Evolutionary conservation across 2,797 vertebrate genomes (phyloP).

Genomic region (Myripristis jacobus): DNA sequence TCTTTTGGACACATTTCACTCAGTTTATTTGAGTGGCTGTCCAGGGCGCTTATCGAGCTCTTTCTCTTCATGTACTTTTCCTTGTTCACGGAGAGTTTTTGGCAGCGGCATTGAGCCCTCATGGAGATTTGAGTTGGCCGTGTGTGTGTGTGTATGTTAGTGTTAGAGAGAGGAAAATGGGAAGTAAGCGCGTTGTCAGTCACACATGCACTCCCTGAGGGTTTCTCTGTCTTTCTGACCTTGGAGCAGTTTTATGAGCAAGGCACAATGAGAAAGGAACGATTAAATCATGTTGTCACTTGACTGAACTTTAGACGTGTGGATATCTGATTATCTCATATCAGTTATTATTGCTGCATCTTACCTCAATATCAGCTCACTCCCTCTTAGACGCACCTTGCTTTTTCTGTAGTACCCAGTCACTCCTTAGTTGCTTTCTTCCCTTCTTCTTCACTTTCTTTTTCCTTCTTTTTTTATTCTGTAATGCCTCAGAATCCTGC

Average conservation of each 20-base stretch:
- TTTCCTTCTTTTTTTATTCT: slow-evolving; percentile 9
- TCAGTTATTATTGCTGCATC: neutral
- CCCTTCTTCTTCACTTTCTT: neutral
- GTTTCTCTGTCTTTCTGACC: slow-evolving; percentile 31
- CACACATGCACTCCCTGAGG: neutral
- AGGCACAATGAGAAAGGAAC: slow-evolving; percentile 1
- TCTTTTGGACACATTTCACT: neutral
- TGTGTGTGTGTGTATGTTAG: no score
- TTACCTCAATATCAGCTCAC: neutral
- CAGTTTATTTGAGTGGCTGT: slow-evolving; percentile 6
- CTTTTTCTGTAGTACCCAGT: neutral
- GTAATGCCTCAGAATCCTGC: slow-evolving; percentile 36
- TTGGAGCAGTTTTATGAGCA: slow-evolving; percentile 36
- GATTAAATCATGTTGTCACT: slow-evolving; percentile 6
- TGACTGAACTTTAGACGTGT: slow-evolving; percentile 25
- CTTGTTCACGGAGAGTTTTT: slow-evolving; percentile 13
- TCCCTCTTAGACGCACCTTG: neutral
- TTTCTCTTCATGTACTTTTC: slow-evolving; percentile 21
- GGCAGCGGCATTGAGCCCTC: slow-evolving; percentile 1
- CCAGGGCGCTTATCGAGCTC: slow-evolving; percentile 14
- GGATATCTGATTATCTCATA: slow-evolving; percentile 10
- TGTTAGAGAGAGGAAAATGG: neutral
- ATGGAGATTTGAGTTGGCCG: slow-evolving; percentile 12
- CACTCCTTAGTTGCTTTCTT: slow-evolving; percentile 17
- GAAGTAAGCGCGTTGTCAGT: neutral